Evolutionary conservation across 2,113 vertebrate species (phyloP).

Genomic region (Conger conger): DNA sequence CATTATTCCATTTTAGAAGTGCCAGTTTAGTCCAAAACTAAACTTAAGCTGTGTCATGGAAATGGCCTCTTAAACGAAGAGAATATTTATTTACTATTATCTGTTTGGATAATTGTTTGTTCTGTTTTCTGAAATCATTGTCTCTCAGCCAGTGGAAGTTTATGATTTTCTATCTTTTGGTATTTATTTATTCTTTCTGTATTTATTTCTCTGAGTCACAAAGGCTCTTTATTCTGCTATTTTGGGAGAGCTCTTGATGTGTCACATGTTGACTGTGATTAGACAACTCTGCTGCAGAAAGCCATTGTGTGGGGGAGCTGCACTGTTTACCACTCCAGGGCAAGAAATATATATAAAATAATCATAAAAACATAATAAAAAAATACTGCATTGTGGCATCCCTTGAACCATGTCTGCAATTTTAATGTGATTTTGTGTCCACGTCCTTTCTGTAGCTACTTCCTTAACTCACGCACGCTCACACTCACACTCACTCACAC

Average conservation of each 20-base stretch:
- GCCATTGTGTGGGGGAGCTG: not conserved
- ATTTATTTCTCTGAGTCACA: not conserved
- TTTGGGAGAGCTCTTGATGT: not conserved
- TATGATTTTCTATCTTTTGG: not conserved
- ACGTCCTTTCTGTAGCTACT: too few relatives aligned
- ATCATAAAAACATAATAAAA: too few relatives aligned
- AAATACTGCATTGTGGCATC: too few relatives aligned
- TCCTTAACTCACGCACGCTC: too few relatives aligned
- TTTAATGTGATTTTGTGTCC: too few relatives aligned
- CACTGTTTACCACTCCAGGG: not conserved
- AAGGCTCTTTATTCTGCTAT: not conserved
- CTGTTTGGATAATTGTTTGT: not conserved
- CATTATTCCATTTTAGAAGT: too few relatives aligned
- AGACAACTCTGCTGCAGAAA: not conserved
- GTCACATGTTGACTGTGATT: not conserved
- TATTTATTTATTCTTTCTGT: not conserved
- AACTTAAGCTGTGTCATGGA: too few relatives aligned
- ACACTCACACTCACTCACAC: too few relatives aligned
- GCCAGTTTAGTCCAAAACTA: too few relatives aligned
- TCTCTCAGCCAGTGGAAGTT: not conserved
- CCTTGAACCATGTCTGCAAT: not conserved
- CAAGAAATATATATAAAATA: not conserved
- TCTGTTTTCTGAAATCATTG: not conserved
- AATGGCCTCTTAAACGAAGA: too few relatives aligned
- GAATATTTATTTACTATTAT: too few relatives aligned